Percentiles rank a stretch among this genome's conserved stretches.
Conservation (phyloP, 2,797 vertebrate genomes). For the Nannoperca australis region DNA sequence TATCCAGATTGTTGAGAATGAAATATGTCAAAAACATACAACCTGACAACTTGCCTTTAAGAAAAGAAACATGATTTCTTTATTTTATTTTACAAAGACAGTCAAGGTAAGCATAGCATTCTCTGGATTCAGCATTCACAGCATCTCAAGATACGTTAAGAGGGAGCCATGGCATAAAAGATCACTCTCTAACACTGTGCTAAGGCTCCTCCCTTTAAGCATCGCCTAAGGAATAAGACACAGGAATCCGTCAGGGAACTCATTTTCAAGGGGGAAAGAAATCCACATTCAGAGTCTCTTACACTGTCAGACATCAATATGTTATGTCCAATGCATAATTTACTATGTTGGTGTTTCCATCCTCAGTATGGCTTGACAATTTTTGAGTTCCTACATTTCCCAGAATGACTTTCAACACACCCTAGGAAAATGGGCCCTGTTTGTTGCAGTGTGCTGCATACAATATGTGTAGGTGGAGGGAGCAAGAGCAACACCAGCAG, state of each 20-base stretch:
- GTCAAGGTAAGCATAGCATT: conserved; percentile 1
- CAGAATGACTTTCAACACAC: conserved; percentile 52
- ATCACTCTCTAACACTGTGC: conserved; percentile 29
- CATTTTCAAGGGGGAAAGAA: conserved; percentile 19
- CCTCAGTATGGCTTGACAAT: conserved; percentile 32
- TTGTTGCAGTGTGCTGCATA: conserved; percentile 59
- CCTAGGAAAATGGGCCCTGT: conserved; percentile 35
- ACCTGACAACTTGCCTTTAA: conserved; percentile 32
- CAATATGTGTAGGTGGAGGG: conserved; percentile 36
- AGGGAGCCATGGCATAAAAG: conserved; percentile 34
- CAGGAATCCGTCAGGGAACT: conserved; percentile 44
- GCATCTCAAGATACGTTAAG: conserved; percentile 37
- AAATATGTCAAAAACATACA: conserved; percentile 32
- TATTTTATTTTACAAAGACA: conserved; percentile 27
- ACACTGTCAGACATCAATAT: conserved; percentile 53
- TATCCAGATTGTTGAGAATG: conserved; percentile 11
- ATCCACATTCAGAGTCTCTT: conserved; percentile 27
- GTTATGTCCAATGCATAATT: conserved; percentile 63
- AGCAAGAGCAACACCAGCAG: conserved; percentile 30
- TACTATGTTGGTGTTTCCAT: conserved; percentile 46
- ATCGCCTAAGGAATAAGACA: conserved; percentile 40
- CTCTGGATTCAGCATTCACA: conserved; percentile 32
- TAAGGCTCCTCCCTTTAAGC: conserved; percentile 41
- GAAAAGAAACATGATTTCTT: conserved; percentile 11
- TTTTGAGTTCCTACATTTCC: conserved; percentile 56